Evolutionary conservation across 2,797 vertebrate species (phyloP).

Genomic region (Sarcoramphus papa): DNA sequence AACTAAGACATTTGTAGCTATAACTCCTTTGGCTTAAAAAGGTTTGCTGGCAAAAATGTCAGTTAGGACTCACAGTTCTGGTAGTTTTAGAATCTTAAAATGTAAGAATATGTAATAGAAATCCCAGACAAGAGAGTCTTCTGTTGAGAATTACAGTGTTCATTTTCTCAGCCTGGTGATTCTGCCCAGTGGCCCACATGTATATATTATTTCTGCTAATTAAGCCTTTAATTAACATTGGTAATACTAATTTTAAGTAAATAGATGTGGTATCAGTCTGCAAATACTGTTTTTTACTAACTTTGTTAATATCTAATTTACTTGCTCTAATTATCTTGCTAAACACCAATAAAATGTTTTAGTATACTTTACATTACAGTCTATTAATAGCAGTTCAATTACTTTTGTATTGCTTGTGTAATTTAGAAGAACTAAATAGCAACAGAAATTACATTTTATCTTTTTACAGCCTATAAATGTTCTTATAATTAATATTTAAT

Average conservation of each 20-base stretch:
- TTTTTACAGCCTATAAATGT: not conserved
- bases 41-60: not conserved
- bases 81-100: not conserved
- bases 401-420: slow-evolving; percentile 12
- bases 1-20: not conserved
- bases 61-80: not conserved
- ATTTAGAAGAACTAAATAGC: slow-evolving; percentile 24
- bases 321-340: not conserved
- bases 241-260: not conserved
- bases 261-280: not conserved
- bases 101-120: not conserved
- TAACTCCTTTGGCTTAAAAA: not conserved
- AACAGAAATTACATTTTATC: not conserved
- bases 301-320: slow-evolving; percentile 33
- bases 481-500: slow-evolving; percentile 4
- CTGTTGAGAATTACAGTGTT: not conserved
- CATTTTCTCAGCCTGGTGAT: not conserved
- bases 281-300: slow-evolving; percentile 21
- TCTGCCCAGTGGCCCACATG: not conserved
- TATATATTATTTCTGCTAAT: not conserved
- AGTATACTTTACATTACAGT: not conserved
- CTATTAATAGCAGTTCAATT: slow-evolving; percentile 45
- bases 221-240: slow-evolving; percentile 24
- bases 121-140: not conserved
- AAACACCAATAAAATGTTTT: slow-evolving; percentile 35